Evolutionary conservation across 2,797 vertebrate genomes (phyloP), one percentile per base, ranked within the genome.

Genomic region (Pteronotus mesoamericanus): DNA sequence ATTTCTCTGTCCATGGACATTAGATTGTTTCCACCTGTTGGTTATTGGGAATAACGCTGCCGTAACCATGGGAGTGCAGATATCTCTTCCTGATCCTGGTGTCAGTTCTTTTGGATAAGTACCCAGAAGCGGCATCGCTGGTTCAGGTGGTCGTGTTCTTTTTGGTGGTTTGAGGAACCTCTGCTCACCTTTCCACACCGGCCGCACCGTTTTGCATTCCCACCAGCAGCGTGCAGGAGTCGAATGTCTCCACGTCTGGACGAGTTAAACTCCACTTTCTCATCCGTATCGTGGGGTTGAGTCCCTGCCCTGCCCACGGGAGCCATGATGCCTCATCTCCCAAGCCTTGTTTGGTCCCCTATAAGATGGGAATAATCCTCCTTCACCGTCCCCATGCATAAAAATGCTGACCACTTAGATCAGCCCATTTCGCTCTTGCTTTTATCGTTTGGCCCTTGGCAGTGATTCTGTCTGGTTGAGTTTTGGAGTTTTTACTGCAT

Each of bases 391-490:
- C 44, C 72, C 19, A 0, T 10, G 9, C 22, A 6, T 8, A 16
- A 68, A 75, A 85, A 75, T 0, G 1, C 26, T 34, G 24, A 39
- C 48, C 79, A 44, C 69, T n/a, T 32, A n/a, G 29, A 42, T 68
- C 37, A 8, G 42, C 77, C 39, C 46, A 59, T 74, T 78, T 26
- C 83, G 68, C 88, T 75, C 9, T 59, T 42, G 37, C 39, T 93
- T 97, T 94, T 93, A 96, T 86, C 26, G 32, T 18, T 46, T 95
- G 91, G 77, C 95, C 92, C 96, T 93, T 9, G 74, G 59, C 79
- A 51, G 68, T 95, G 78, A 96, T 96, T 93, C 80, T 53, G 44
- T 87, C 39, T 55, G 37, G 18, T 48, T 69, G 68, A 75, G 80
- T 80, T 96, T 95, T 2, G 55, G 82, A 42, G 21, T 1, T 92